These are phyloP conservation scores for Rhagoletis zephyria DNA, from an alignment of 1,140 invertebrate species.

Conservation along the genomic window DNA sequence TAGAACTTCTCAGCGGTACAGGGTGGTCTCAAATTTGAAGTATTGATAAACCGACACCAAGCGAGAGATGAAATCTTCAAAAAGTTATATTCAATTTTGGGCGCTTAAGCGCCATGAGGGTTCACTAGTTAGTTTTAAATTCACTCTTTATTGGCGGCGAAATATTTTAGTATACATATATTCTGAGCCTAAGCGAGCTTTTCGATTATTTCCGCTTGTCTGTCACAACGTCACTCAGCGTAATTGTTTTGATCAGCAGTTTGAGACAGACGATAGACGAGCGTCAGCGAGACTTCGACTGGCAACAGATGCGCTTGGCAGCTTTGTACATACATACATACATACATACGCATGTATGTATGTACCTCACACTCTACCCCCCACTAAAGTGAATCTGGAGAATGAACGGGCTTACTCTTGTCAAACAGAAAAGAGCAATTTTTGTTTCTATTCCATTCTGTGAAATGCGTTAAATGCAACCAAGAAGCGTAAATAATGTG, in stretches of 20 bases:
- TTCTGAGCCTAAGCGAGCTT: not conserved
- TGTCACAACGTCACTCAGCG: conserved; percentile 24
- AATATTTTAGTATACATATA: not conserved
- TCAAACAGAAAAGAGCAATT: conserved; percentile 42
- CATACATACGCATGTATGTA: too few relatives aligned
- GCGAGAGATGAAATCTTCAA: not conserved
- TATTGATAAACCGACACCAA: too few relatives aligned
- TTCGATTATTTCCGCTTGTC: conserved; percentile 54
- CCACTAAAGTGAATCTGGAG: not conserved
- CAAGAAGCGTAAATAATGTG: conserved; percentile 45
- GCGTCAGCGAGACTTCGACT: conserved; percentile 62
- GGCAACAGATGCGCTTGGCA: conserved; percentile 71
- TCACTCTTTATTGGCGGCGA: too few relatives aligned
- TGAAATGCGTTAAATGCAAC: conserved; percentile 9
- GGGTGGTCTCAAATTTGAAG: too few relatives aligned
- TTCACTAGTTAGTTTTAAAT: too few relatives aligned
- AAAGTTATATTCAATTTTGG: not conserved
- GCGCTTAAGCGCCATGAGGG: too few relatives aligned
- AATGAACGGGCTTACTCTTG: not conserved
- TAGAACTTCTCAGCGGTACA: too few relatives aligned
- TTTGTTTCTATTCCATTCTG: not conserved
- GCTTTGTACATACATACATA: conserved; percentile 50
- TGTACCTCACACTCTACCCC: conserved; percentile 31
- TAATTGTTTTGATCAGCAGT: conserved; percentile 22
- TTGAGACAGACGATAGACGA: conserved; percentile 33